Base-by-base conservation (phyloP, 37 sponge, comb jelly and placozoan species). In the Aphrocallistes beatrix region DNA sequence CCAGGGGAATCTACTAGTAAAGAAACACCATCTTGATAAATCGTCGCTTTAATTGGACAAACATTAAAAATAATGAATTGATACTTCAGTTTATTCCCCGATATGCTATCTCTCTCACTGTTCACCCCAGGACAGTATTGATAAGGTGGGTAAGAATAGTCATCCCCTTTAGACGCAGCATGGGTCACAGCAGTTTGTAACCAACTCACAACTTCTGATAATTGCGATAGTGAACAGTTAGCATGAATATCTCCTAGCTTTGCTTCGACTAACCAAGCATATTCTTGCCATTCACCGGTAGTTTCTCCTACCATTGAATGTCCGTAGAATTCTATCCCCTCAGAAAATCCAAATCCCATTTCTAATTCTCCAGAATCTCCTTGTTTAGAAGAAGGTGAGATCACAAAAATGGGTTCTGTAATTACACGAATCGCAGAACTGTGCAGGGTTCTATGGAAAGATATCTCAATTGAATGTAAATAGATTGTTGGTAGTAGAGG, bases 281-380 rank as follows among this genome's bases (percentile, higher is more conserved):
- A 60, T 30, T 60, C 75, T 28, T 60, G 75, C 75, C 75, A 60
- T 13, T 60, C 75, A 19, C 75, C 75, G 3, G 10, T 60, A 60
- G 75, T 13, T 13, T 60, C 32, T 60, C 75, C 75, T 6, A 60
- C 28, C 75, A 60, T 60, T 3, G 75, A 60, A 6, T 60, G 75
- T 60, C 75, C 75, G 75, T 60, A 60, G 75, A 60, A 60, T 30
- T 60, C 75, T 25, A 60, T 30, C 75, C n/a, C n/a, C 75, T 60
- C 75, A 3, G 21, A 25, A 60, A 60, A 3, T 25, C 17, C 75
- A 60, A 60, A 60, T 30, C 75, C 75, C 75, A 60, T 60, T 13
- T 60, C 75, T 30, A 60, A 19, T 30, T 25, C 6, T 6, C 34
- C 75, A 19, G 25, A 1, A 3, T 60, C 75, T 13, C 75, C 3